These are phyloP conservation scores for Pemphredon lugubris DNA, from an alignment of 2,888 invertebrate species.

Conservation along the genomic window DNA sequence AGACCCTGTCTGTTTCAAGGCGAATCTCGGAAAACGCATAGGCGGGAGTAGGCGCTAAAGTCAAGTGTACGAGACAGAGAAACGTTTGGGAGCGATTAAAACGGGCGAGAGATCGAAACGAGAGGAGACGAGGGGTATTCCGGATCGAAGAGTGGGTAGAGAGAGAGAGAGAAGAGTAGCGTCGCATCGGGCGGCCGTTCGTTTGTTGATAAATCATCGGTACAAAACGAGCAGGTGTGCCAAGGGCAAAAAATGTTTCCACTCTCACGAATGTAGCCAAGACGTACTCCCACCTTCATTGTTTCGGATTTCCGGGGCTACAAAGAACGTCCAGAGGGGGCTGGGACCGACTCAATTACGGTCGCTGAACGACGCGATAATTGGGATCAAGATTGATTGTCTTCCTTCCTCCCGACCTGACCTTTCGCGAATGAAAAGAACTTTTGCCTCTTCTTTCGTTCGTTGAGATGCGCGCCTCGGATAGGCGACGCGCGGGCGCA, in stretches of 20 bases:
- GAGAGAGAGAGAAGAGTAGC: conserved; percentile 12
- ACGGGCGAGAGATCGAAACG: not conserved
- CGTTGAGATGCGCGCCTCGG: not conserved
- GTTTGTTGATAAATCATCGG: conserved; percentile 57
- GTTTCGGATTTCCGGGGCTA: conserved; percentile 66
- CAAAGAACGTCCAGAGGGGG: conserved; percentile 53
- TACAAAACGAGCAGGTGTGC: conserved; percentile 46
- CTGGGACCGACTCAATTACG: conserved; percentile 74
- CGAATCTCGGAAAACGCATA: conserved; percentile 10
- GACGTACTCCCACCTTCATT: conserved; percentile 46
- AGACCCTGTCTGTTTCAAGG: conserved; percentile 17
- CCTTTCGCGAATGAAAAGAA: conserved; percentile 50
- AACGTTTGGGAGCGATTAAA: too few species aligned
- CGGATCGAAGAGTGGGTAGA: conserved; percentile 9
- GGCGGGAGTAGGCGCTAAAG: too few species aligned
- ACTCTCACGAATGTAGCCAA: conserved; percentile 28
- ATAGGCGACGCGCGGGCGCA: conserved; percentile 2
- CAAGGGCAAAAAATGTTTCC: conserved; percentile 43
- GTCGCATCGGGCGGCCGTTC: conserved; percentile 12
- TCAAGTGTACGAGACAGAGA: too few species aligned
- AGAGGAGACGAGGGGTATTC: not conserved
- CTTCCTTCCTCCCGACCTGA: conserved; percentile 60
- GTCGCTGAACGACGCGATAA: conserved; percentile 76
- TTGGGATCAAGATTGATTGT: conserved; percentile 77
- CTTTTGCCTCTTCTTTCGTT: conserved; percentile 42